These are phyloP conservation scores for Eriocheir sinensis DNA, from an alignment of 1,140 invertebrate species.

Conservation along the genomic window DNA sequence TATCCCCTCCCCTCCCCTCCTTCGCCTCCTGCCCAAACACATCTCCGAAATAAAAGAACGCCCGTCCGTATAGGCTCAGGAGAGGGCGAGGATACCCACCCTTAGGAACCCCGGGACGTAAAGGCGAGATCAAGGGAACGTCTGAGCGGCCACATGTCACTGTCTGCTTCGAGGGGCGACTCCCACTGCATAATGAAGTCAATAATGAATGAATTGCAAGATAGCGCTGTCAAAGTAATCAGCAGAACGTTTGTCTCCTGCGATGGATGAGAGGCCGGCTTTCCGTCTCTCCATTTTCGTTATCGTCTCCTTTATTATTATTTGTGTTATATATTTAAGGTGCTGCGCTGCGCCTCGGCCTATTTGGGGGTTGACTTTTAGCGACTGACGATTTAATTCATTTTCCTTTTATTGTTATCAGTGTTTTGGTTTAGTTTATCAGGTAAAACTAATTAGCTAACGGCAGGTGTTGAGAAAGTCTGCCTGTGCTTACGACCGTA, in stretches of 20 bases:
- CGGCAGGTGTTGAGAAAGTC: not conserved
- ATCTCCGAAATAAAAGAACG: not conserved
- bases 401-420: too few species aligned
- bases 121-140: not conserved
- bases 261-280: not conserved
- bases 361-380: too few species aligned
- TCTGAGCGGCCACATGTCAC: not conserved
- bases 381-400: too few species aligned
- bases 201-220: conserved; percentile 40
- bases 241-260: not conserved
- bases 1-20: not conserved
- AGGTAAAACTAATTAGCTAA: conserved; percentile 14
- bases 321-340: not conserved
- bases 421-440: not conserved
- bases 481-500: too few species aligned
- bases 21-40: not conserved
- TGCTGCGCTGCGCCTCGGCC: not conserved
- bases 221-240: conserved; percentile 48
- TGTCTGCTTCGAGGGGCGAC: conserved; percentile 16
- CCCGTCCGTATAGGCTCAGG: not conserved
- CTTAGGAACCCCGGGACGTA: not conserved
- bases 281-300: not conserved
- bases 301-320: not conserved
- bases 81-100: not conserved
- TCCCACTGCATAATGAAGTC: conserved; percentile 50